Evolutionary conservation across 2,888 invertebrate species (phyloP).

Genomic region (Diploptera punctata): DNA sequence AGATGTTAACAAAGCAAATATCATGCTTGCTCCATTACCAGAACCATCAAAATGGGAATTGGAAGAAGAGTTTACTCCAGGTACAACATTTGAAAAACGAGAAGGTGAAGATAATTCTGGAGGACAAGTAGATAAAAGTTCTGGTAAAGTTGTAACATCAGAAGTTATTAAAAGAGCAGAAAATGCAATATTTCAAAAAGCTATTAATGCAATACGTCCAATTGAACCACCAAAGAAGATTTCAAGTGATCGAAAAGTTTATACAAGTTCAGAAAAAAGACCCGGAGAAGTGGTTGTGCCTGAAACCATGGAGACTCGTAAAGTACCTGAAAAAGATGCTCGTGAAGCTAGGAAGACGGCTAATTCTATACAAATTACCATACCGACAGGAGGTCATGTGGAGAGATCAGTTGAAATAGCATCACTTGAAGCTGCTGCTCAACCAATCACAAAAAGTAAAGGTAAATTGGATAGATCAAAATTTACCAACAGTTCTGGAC

Average conservation of each 20-base stretch:
- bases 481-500: conserved; percentile 54
- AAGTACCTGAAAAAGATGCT: conserved; percentile 40
- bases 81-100: conserved; percentile 48
- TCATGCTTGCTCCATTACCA: conserved; percentile 76
- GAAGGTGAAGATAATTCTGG: conserved; percentile 42
- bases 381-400: conserved; percentile 42
- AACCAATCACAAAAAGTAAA: conserved; percentile 29
- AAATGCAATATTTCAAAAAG: conserved; percentile 90
- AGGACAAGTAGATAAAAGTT: conserved; percentile 58
- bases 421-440: conserved; percentile 26
- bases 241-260: conserved; percentile 51
- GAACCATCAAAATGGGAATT: conserved; percentile 91
- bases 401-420: conserved; percentile 39
- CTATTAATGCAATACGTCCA: conserved; percentile 75
- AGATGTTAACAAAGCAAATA: conserved; percentile 54
- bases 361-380: conserved; percentile 48
- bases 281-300: conserved; percentile 35
- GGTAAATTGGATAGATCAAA: conserved; percentile 47
- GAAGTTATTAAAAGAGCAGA: conserved; percentile 91
- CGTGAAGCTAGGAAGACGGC: conserved; percentile 47
- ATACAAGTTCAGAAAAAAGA: conserved; percentile 48
- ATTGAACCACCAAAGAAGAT: conserved; percentile 40
- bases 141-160: conserved; percentile 74
- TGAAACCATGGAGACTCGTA: conserved; percentile 32
- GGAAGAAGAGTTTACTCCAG: conserved; percentile 61